Evolutionary conservation across 2,888 invertebrate genomes (phyloP).

Genomic region (Machimus atricapillus): DNA sequence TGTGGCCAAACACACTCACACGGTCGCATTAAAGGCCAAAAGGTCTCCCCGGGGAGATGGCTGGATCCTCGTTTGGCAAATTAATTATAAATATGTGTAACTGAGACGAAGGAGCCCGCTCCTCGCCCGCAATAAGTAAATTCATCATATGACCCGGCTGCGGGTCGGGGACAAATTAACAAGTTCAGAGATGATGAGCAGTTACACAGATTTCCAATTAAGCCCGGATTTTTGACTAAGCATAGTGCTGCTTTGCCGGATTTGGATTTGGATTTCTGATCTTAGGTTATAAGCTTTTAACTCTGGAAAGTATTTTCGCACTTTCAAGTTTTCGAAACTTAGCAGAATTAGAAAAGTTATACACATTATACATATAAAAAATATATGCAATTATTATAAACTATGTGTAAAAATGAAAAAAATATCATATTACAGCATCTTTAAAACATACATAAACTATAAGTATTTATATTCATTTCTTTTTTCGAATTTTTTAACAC

Average conservation of each 20-base stretch:
- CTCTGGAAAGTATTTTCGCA: background rate
- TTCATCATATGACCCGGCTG: constrained; percentile 3
- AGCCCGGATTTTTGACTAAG: background rate
- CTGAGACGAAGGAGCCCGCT: constrained; percentile 39
- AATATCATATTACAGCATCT: too few relatives aligned
- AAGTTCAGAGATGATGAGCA: constrained; percentile 43
- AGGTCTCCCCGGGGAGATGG: constrained; percentile 52
- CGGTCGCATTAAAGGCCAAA: constrained; percentile 57
- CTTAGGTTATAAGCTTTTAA: background rate
- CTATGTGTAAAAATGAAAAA: too few relatives aligned
- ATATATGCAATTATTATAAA: too few relatives aligned
- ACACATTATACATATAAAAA: too few relatives aligned
- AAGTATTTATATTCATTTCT: too few relatives aligned
- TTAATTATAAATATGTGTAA: constrained; percentile 48
- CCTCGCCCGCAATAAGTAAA: constrained; percentile 11
- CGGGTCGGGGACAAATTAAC: constrained; percentile 43
- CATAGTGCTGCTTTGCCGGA: background rate
- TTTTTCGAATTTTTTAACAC: too few relatives aligned
- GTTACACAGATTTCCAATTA: constrained; percentile 48
- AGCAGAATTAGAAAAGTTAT: too few relatives aligned
- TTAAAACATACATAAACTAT: too few relatives aligned
- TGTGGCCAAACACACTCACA: constrained; percentile 50
- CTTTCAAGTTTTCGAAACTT: background rate
- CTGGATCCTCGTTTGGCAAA: constrained; percentile 44
- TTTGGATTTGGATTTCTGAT: background rate